These are phyloP conservation scores for Hoplias malabaricus DNA, from an alignment of 2,113 vertebrate species.

Conservation along the genomic window DNA sequence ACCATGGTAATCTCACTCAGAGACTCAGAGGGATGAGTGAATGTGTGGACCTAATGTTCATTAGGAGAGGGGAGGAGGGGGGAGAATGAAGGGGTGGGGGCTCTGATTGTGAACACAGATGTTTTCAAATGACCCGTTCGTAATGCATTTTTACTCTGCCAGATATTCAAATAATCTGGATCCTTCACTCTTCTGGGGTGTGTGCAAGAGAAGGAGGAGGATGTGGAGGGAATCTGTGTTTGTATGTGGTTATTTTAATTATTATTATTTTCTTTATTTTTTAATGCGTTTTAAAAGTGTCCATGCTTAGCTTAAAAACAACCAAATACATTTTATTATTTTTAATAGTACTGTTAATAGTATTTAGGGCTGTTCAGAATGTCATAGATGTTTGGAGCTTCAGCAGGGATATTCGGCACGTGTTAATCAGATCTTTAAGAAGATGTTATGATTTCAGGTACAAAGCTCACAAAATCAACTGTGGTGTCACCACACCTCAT, in stretches of 20 bases:
- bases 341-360: too few species aligned
- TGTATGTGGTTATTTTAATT: background rate
- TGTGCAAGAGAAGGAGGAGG: background rate
- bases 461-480: too few species aligned
- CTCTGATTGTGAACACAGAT: constrained; percentile 50
- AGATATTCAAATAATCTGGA: background rate
- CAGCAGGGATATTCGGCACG: too few species aligned
- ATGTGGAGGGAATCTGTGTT: background rate
- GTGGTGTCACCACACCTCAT: too few species aligned
- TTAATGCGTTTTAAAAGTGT: too few species aligned
- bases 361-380: too few species aligned
- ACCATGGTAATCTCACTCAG: constrained; percentile 74
- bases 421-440: too few species aligned
- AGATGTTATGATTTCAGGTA: too few species aligned
- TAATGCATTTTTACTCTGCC: constrained; percentile 10
- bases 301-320: too few species aligned
- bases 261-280: too few species aligned
- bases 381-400: too few species aligned
- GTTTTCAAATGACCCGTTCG: constrained; percentile 31
- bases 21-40: constrained; percentile 47
- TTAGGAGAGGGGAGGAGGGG: constrained; percentile 9
- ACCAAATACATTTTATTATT: too few species aligned
- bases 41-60: constrained; percentile 51
- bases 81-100: background rate
- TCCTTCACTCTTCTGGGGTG: background rate